phyloP scores from a whole-genome alignment of 2,113 vertebrate species.

The Festucalex cinctus region DNA sequence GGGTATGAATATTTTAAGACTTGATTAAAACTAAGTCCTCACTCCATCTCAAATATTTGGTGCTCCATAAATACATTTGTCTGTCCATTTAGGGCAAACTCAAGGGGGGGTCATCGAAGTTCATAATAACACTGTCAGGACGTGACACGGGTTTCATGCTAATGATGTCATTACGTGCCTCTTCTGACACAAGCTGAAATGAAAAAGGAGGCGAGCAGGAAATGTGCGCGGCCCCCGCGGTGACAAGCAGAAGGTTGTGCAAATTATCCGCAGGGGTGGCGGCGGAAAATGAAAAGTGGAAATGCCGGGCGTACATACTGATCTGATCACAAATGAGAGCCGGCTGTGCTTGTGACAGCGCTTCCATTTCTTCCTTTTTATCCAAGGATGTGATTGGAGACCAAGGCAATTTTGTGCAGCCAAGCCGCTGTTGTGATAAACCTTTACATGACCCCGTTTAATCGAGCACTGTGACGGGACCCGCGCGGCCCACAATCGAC shows the following conservation, averaged over 20 bases:
- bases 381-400: conserved; percentile 32
- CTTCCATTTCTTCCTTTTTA: background rate
- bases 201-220: conserved; percentile 14
- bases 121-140: background rate
- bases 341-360: background rate
- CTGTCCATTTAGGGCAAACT: background rate
- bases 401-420: conserved; percentile 11
- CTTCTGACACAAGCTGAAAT: conserved; percentile 8
- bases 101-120: background rate
- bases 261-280: background rate
- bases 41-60: background rate
- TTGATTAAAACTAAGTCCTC: background rate
- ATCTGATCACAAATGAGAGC: conserved; percentile 19
- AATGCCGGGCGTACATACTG: background rate
- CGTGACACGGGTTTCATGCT: conserved; percentile 23
- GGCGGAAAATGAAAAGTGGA: background rate
- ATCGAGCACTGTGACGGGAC: background rate
- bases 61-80: background rate
- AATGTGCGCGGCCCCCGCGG: background rate
- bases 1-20: background rate
- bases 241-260: background rate
- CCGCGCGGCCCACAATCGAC: background rate
- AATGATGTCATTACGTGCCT: conserved; percentile 45
- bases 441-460: conserved; percentile 1
- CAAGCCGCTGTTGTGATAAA: background rate